phyloP scores from a whole-genome alignment of 1,140 invertebrate genomes.

The Brachionus plicatilis region DNA sequence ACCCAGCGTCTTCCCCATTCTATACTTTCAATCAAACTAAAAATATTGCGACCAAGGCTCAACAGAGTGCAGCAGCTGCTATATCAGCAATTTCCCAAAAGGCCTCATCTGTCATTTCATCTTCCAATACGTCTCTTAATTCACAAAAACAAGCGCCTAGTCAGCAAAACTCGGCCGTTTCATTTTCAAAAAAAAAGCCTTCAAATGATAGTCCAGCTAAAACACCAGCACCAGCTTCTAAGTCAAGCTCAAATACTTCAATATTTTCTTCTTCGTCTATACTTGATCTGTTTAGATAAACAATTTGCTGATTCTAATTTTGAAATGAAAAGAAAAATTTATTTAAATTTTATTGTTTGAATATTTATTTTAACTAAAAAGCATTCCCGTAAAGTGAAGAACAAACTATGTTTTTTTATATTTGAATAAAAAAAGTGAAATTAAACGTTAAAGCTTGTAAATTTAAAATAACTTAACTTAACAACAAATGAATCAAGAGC shows the following conservation, averaged over 20 bases:
- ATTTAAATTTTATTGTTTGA: neutral
- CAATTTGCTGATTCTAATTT: slow-evolving; percentile 10
- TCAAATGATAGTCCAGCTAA: neutral
- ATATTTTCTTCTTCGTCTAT: slow-evolving; percentile 39
- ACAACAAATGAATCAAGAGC: neutral
- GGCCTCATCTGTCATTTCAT: slow-evolving; percentile 25
- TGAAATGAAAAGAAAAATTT: neutral
- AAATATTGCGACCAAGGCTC: slow-evolving; percentile 22
- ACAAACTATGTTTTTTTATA: neutral
- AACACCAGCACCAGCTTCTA: neutral
- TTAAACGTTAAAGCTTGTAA: neutral
- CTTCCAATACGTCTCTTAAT: slow-evolving; percentile 10
- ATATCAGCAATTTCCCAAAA: slow-evolving; percentile 37
- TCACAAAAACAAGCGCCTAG: neutral
- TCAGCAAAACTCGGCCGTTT: neutral
- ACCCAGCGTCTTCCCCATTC: slow-evolving; percentile 37
- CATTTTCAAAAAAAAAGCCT: slow-evolving; percentile 9
- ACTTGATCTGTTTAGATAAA: slow-evolving; percentile 38
- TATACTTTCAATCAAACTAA: slow-evolving; percentile 4
- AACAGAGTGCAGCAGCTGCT: slow-evolving; percentile 35
- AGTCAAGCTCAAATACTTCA: slow-evolving; percentile 31
- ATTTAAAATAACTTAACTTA: neutral
- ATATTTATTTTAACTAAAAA: slow-evolving; percentile 26
- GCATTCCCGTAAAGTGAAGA: slow-evolving; percentile 23
- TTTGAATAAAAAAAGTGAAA: neutral